phyloP scores from a whole-genome alignment of 2,797 vertebrate genomes.

The Buceros bicornis region DNA sequence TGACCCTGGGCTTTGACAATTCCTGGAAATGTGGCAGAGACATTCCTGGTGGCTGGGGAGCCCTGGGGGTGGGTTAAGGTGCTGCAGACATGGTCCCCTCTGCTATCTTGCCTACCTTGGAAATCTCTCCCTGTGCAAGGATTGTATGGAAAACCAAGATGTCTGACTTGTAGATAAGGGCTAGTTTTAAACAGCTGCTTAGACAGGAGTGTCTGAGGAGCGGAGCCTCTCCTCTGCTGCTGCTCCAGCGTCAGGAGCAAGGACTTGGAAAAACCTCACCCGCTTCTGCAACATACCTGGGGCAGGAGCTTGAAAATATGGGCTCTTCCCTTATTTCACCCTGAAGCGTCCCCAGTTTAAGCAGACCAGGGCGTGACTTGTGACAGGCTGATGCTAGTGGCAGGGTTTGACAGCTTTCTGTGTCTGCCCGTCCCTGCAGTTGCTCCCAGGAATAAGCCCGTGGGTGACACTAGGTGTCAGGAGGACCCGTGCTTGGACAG shows the following conservation, averaged over 20 bases:
- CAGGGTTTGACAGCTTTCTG: background rate
- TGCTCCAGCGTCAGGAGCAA: background rate
- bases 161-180: background rate
- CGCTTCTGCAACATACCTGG: background rate
- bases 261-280: background rate
- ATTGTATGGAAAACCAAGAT: background rate
- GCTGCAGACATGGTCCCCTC: background rate
- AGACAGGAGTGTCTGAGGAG: accelerated
- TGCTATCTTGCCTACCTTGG: accelerated
- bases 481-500: background rate
- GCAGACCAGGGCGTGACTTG: background rate
- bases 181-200: background rate
- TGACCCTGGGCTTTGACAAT: background rate
- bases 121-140: background rate
- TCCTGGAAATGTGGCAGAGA: background rate
- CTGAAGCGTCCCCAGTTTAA: background rate
- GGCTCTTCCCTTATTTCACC: background rate
- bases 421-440: background rate
- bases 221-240: background rate
- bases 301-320: background rate
- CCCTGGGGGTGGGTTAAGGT: background rate
- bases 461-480: background rate
- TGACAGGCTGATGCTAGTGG: background rate
- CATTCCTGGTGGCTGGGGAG: background rate
- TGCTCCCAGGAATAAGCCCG: background rate